These are phyloP conservation scores for Leistus spinibarbis DNA, from an alignment of 2,888 invertebrate genomes.

Conservation along the genomic window DNA sequence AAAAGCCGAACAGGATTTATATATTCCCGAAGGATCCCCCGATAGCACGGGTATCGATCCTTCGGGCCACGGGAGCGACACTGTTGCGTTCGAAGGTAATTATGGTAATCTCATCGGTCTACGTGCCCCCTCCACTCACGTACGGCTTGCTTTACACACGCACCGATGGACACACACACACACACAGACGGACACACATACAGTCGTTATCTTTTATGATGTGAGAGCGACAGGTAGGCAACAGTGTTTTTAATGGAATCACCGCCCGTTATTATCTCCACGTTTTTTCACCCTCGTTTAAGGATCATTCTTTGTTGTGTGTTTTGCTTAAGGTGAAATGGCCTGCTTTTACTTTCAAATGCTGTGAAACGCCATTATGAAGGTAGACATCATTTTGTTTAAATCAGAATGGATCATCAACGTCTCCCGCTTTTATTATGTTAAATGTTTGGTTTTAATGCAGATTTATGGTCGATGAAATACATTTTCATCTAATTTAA, in stretches of 20 bases:
- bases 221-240: slow-evolving; percentile 34
- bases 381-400: not conserved
- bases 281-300: not conserved
- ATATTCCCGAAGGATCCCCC: not conserved
- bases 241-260: slow-evolving; percentile 29
- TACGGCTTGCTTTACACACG: not conserved
- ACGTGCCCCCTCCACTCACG: slow-evolving; percentile 1
- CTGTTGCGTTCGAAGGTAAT: slow-evolving; percentile 31
- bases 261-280: not conserved
- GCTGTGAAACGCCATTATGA: not conserved
- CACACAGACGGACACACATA: not conserved
- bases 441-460: not conserved
- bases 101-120: slow-evolving; percentile 33
- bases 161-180: too few relatives aligned
- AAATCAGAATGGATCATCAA: not conserved
- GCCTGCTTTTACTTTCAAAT: slow-evolving; percentile 22
- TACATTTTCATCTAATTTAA: too few relatives aligned
- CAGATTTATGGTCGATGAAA: not conserved
- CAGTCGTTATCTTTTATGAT: slow-evolving; percentile 32
- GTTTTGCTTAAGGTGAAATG: slow-evolving; percentile 10
- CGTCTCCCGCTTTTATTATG: not conserved
- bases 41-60: slow-evolving; percentile 7
- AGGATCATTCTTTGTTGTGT: not conserved
- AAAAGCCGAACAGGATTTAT: not conserved
- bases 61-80: not conserved